Conservation (phyloP, 2,797 vertebrate species). For the Periparus ater region DNA sequence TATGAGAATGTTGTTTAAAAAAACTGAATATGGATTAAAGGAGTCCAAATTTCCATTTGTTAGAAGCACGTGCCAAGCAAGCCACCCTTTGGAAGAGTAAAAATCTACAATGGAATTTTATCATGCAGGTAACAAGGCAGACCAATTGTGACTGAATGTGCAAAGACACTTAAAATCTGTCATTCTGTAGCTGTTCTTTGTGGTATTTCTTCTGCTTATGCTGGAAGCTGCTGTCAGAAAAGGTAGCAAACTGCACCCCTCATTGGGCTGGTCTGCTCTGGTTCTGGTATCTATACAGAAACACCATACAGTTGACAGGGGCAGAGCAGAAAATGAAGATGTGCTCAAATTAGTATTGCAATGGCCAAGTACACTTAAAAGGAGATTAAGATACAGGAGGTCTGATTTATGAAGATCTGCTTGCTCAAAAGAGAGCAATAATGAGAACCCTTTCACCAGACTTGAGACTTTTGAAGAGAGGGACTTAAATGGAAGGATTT, state of each 20-base stretch:
- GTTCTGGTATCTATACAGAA: not conserved
- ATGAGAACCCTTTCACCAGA: not conserved
- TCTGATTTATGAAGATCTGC: not conserved
- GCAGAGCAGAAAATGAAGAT: not conserved
- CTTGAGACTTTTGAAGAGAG: not conserved
- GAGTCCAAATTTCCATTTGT: not conserved
- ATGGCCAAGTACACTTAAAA: not conserved
- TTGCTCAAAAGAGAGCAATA: not conserved
- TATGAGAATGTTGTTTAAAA: not conserved
- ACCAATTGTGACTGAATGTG: not conserved
- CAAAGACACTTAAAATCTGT: not conserved
- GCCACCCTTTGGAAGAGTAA: not conserved
- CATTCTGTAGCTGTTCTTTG: not conserved
- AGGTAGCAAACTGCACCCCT: not conserved
- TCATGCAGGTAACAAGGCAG: not conserved
- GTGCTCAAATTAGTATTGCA: not conserved
- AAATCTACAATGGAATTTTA: not conserved
- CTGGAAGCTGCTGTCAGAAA: not conserved
- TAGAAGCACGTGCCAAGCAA: not conserved
- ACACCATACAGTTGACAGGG: not conserved
- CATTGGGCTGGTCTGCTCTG: not conserved
- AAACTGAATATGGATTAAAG: not conserved
- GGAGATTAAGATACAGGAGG: not conserved
- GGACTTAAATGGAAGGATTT: not conserved
- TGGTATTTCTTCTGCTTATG: not conserved